Evolutionary conservation across 2,113 vertebrate genomes (phyloP).

Genomic region (Tamias sibiricus): DNA sequence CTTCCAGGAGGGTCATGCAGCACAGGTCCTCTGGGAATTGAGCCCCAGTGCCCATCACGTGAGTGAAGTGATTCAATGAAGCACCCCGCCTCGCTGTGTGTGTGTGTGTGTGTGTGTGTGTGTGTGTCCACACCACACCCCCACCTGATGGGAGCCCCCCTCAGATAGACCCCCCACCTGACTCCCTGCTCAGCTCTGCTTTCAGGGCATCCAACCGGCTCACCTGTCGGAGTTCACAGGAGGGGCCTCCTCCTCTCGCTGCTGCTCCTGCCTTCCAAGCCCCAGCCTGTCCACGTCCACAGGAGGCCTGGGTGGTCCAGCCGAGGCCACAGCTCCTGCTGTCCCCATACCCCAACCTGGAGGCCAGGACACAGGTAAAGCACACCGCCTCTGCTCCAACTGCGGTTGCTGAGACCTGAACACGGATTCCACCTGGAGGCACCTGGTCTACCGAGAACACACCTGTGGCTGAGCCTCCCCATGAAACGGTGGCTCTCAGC

Average conservation of each 20-base stretch:
- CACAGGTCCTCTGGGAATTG: neutral
- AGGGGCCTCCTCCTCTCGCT: neutral
- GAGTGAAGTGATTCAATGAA: too few relatives aligned
- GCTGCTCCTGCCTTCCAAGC: neutral
- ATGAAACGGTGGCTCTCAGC: neutral
- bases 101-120: too few relatives aligned
- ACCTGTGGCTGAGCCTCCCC: neutral
- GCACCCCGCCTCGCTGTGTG: accelerated
- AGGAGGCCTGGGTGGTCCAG: neutral
- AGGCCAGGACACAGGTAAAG: neutral
- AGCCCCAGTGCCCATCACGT: neutral
- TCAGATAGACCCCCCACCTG: neutral
- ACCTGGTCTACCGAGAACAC: neutral
- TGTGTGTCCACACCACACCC: too few relatives aligned
- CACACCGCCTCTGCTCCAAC: neutral
- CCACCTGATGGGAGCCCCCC: neutral
- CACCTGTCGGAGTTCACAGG: too few relatives aligned
- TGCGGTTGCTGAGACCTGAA: neutral
- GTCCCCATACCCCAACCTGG: neutral
- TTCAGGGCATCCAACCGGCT: too few relatives aligned
- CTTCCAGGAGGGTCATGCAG: neutral
- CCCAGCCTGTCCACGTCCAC: neutral
- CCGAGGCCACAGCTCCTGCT: neutral
- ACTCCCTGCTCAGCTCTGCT: neutral
- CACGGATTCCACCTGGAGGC: neutral